phyloP scores from a whole-genome alignment of 2,888 invertebrate species.

The Eristalis arbustorum region DNA sequence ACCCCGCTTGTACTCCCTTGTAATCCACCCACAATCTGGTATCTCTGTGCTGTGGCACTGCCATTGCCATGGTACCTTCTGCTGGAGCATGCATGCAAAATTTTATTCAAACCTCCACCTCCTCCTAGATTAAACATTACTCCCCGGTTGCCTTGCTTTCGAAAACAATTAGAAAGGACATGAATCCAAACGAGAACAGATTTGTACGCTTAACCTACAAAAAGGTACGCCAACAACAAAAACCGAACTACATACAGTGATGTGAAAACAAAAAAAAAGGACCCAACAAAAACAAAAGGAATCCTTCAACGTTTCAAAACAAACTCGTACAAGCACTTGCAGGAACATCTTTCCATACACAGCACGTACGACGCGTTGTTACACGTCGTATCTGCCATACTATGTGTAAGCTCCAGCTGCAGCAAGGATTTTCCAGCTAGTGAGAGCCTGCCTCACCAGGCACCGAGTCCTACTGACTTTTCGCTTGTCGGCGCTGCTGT shows the following conservation, averaged over 20 bases:
- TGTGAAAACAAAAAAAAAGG: neutral
- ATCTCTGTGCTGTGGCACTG: conserved; percentile 1
- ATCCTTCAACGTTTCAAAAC: conserved; percentile 17
- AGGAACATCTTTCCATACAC: conserved; percentile 41
- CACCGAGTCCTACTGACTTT: neutral
- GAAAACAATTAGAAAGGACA: conserved; percentile 60
- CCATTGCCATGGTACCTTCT: conserved; percentile 13
- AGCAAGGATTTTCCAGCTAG: conserved; percentile 7
- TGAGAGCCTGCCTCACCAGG: neutral
- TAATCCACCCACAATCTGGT: neutral
- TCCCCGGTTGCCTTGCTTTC: conserved; percentile 11
- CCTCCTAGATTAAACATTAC: conserved; percentile 21
- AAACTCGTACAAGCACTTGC: conserved; percentile 46
- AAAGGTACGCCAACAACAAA: conserved; percentile 15
- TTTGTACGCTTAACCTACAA: conserved; percentile 52
- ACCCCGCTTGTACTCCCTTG: neutral
- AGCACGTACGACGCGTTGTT: conserved; percentile 10
- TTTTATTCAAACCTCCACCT: conserved; percentile 52
- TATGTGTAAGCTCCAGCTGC: conserved; percentile 16
- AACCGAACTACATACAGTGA: neutral
- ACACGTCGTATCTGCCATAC: conserved; percentile 12
- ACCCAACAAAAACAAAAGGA: neutral
- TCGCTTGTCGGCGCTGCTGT: conserved; percentile 12
- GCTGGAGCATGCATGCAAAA: conserved; percentile 38
- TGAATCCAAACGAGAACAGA: conserved; percentile 57